Base-by-base conservation (phyloP, 1,140 invertebrate species). In the Drosophila tropicalis region DNA sequence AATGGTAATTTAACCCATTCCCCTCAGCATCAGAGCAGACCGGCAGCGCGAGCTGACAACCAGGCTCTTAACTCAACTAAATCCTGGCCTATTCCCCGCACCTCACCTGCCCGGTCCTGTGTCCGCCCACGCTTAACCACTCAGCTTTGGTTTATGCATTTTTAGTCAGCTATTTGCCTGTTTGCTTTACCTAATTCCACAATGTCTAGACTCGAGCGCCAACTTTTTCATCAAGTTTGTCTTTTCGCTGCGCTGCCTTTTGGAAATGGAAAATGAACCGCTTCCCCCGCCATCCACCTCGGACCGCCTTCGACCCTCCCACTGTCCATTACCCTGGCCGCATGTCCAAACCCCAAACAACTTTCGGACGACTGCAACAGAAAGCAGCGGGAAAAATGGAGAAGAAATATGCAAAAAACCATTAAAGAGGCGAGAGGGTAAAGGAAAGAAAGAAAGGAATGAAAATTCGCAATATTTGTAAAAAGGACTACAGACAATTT, bases 401-500 rank as follows among this genome's bases (percentile, higher is more conserved):
- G 17, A 22, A 51, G 70, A 89, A 87, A 87, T 80, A 87, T 87
- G 84, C 80, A 89, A 78, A 89, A 78, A 76, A 13, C 44, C 40
- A 58, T 58, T 63, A 62, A 51, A 67, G 47, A 76, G 57, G 36
- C 36, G 36, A 39, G 34, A 36, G 34, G 34, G 34, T 1, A 36
- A 12, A 36, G 34, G 34, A 36, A 36, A 36, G 10, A 36, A 36
- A 19, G 36, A 22, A 44, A 56, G 54, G 65, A 67, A 71, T 58
- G 82, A 85, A 86, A 87, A 76, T 76, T 76, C 77, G 86, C 80
- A 87, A 87, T 87, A 87, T 87, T 87, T 89, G 80, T 79, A 72
- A 79, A 85, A 90, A 89, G 85, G 77, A 89, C 84, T 89, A 89
- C 84, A 89, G 84, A 89, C 84, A 89, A 89, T 89, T 89, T 89